Conservation (phyloP, 2,888 invertebrate genomes). For the Callosobruchus maculatus region DNA sequence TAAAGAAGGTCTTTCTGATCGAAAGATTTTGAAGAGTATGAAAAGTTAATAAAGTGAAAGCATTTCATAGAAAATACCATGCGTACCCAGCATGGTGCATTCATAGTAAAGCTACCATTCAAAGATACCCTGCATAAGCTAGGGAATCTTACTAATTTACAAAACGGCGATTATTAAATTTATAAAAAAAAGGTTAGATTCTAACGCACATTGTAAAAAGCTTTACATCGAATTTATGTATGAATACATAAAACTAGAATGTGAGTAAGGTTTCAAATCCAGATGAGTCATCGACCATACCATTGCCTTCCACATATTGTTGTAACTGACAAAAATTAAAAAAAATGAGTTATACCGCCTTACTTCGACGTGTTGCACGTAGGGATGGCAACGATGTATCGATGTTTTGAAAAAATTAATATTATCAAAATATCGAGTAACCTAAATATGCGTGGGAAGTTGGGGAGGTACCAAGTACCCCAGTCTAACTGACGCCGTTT, state of each 20-base stretch:
- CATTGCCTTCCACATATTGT: no score
- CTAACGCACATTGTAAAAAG: slow-evolving; percentile 11
- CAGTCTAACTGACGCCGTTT: no score
- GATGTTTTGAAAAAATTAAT: no score
- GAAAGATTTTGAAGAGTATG: slow-evolving; percentile 6
- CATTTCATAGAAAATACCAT: slow-evolving; percentile 8
- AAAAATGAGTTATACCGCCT: no score
- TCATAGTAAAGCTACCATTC: slow-evolving; percentile 19
- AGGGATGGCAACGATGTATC: no score
- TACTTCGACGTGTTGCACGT: no score
- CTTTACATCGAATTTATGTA: slow-evolving; percentile 18
- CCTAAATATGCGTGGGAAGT: no score
- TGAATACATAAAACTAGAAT: slow-evolving; percentile 11
- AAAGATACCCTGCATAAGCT: slow-evolving; percentile 7
- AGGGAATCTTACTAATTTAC: slow-evolving; percentile 12
- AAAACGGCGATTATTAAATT: slow-evolving; percentile 8
- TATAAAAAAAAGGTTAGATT: slow-evolving; percentile 14
- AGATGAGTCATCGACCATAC: no score
- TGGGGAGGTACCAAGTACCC: no score
- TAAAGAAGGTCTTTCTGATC: background rate
- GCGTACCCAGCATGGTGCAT: slow-evolving; percentile 7
- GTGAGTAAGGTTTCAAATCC: slow-evolving; percentile 6
- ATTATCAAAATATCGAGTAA: no score
- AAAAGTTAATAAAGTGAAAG: slow-evolving; percentile 9
- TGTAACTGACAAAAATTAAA: no score